These are phyloP conservation scores for Triplophysa bombifrons DNA, from an alignment of 2,797 vertebrate species.

Conservation along the genomic window DNA sequence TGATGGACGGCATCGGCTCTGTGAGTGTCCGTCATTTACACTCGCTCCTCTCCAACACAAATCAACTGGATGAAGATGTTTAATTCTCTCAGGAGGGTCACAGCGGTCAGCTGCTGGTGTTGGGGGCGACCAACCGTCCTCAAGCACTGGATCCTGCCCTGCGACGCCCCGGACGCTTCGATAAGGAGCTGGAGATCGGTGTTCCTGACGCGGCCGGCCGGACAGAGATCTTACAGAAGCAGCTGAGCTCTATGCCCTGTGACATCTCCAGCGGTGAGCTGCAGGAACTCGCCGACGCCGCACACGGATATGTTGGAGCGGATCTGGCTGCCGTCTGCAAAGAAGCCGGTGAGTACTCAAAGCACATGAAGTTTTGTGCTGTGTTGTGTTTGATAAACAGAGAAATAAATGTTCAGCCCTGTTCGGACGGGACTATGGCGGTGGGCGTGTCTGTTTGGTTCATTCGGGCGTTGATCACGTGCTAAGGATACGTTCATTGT, in stretches of 20 bases:
- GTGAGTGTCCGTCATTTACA: constrained; percentile 73
- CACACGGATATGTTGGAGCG: constrained; percentile 94
- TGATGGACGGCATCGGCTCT: constrained; percentile 97
- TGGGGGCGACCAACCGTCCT: constrained; percentile 94
- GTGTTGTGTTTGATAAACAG: too few relatives aligned
- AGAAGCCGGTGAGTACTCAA: constrained; percentile 80
- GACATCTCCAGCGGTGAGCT: constrained; percentile 75
- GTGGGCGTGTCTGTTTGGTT: too few relatives aligned
- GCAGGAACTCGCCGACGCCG: constrained; percentile 77
- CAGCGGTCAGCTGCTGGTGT: constrained; percentile 88
- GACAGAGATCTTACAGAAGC: constrained; percentile 86
- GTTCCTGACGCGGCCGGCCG: constrained; percentile 84
- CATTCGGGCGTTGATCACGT: too few relatives aligned
- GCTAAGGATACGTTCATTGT: too few relatives aligned
- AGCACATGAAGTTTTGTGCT: too few relatives aligned
- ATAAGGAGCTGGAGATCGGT: constrained; percentile 95
- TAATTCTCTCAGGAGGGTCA: constrained; percentile 80
- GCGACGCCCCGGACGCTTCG: constrained; percentile 91
- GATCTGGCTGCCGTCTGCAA: constrained; percentile 92
- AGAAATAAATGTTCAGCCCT: too few relatives aligned
- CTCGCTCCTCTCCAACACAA: too few relatives aligned
- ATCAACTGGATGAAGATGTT: neutral
- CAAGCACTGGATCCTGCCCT: constrained; percentile 90
- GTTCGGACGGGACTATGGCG: too few relatives aligned
- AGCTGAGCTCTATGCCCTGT: constrained; percentile 80